A percentile compares a stretch with the other conserved stretches of the same genome.
Evolutionary conservation across 2,797 vertebrate species (phyloP).

Genomic region (Streptopelia turtur): DNA sequence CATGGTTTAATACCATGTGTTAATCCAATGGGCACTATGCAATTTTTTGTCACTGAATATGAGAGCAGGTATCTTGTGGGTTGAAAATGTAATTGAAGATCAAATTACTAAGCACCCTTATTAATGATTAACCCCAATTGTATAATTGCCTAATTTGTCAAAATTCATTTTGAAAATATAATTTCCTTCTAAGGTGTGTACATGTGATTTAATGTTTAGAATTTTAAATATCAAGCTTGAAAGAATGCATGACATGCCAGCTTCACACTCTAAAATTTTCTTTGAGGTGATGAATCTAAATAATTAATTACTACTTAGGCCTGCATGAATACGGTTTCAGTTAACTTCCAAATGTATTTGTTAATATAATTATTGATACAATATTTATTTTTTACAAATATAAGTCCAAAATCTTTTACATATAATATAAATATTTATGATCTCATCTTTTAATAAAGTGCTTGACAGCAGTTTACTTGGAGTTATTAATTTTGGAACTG

Average conservation of each 20-base stretch:
- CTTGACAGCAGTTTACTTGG: not conserved
- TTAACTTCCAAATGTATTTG: conserved; percentile 18
- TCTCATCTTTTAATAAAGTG: not conserved
- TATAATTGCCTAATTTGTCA: not conserved
- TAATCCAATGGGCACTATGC: not conserved
- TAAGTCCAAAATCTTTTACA: not conserved
- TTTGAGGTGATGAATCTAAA: conserved; percentile 34
- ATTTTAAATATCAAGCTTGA: not conserved
- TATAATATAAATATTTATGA: conserved; percentile 1
- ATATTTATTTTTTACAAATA: not conserved
- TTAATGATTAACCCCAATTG: not conserved
- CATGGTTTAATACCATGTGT: not conserved
- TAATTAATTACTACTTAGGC: conserved; percentile 39
- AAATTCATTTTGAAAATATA: not conserved
- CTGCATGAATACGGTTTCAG: not conserved
- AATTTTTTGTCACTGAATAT: not conserved
- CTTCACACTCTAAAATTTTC: not conserved
- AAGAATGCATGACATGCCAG: not conserved
- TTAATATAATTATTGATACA: conserved; percentile 32
- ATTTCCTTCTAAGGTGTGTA: rapidly evolving
- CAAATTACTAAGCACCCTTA: not conserved
- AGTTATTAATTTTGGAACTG: not conserved
- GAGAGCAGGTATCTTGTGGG: not conserved
- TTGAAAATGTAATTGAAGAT: not conserved
- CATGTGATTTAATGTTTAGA: not conserved